A percentile compares a stretch with the other conserved stretches of the same genome.
phyloP scores from a whole-genome alignment of 2,113 vertebrate species.

The Anser cygnoides region DNA sequence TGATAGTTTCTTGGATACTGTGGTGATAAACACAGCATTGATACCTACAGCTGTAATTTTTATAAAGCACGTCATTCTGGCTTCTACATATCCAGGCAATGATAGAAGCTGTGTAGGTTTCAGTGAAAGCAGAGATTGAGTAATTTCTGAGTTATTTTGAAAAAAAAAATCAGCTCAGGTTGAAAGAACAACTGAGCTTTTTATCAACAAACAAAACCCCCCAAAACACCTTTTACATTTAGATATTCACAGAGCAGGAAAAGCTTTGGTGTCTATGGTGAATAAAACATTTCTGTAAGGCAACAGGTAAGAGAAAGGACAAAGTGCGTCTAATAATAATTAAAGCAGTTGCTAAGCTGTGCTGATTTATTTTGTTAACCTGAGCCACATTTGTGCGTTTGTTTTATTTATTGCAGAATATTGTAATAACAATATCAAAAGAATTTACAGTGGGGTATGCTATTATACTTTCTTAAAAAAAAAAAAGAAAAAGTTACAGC shows the following conservation, averaged over 20 bases:
- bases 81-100: not conserved
- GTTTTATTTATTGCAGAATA: slow-evolving; percentile 71
- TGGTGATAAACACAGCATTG: not conserved
- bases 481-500: slow-evolving; percentile 36
- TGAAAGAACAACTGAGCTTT: not conserved
- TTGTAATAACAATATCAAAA: slow-evolving; percentile 77
- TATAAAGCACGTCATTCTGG: not conserved
- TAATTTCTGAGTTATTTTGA: not conserved
- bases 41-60: not conserved
- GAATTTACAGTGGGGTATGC: slow-evolving; percentile 64
- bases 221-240: not conserved
- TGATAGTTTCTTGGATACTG: not conserved
- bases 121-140: not conserved
- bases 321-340: slow-evolving; percentile 69
- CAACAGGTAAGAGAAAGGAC: slow-evolving; percentile 29
- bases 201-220: too few species aligned
- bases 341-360: slow-evolving; percentile 64
- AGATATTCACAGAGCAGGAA: not conserved
- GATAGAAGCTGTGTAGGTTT: not conserved
- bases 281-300: not conserved
- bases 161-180: not conserved
- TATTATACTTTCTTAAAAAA: slow-evolving; percentile 53
- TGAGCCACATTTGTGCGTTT: slow-evolving; percentile 24
- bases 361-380: slow-evolving; percentile 54
- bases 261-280: not conserved